A percentile compares a stretch with the other conserved stretches of the same genome.
Conservation (phyloP, 2,113 vertebrate species). For the Rafetus swinhoei region DNA sequence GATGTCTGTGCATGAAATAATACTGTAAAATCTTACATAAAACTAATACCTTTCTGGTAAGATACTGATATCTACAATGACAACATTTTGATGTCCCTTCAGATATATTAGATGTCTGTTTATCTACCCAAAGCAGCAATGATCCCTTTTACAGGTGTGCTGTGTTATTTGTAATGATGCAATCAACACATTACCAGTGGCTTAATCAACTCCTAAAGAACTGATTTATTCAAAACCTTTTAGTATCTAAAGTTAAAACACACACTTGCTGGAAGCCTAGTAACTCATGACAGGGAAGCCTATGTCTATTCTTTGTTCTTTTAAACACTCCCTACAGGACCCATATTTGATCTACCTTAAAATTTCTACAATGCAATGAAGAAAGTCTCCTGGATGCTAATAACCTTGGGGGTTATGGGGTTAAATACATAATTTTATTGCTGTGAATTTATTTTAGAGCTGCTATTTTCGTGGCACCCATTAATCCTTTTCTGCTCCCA, state of each 20-base stretch:
- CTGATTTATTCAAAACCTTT: neutral
- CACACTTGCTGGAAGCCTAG: neutral
- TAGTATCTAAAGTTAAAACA: neutral
- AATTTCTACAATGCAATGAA: neutral
- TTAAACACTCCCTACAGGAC: neutral
- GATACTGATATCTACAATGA: neutral
- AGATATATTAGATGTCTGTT: neutral
- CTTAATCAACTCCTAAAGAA: neutral
- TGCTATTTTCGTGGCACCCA: slow-evolving; percentile 35
- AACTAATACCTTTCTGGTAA: neutral
- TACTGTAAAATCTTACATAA: neutral
- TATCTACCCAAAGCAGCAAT: neutral
- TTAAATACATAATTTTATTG: slow-evolving; percentile 22
- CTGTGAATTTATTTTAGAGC: slow-evolving; percentile 52
- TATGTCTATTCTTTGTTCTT: slow-evolving; percentile 7
- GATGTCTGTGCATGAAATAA: neutral
- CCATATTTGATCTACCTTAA: neutral
- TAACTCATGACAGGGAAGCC: neutral
- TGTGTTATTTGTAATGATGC: neutral
- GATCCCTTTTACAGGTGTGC: neutral
- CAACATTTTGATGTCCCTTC: neutral
- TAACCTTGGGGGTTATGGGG: slow-evolving; percentile 50
- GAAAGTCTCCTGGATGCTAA: slow-evolving; percentile 37
- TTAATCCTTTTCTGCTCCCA: slow-evolving; percentile 44
- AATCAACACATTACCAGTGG: neutral